phyloP scores from a whole-genome alignment of 2,888 invertebrate species.

The Nycteola revayana region DNA sequence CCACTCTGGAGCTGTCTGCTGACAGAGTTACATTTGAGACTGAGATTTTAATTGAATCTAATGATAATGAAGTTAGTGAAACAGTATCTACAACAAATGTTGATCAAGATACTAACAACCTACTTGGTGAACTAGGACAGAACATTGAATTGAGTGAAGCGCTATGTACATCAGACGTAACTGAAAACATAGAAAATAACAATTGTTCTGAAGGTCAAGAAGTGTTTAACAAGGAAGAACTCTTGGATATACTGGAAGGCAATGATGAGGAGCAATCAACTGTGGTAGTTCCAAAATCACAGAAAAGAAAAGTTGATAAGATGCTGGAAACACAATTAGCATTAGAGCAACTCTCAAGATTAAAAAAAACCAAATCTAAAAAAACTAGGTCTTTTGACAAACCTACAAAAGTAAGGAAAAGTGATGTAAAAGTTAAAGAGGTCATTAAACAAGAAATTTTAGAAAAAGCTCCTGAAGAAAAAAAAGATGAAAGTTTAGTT shows the following conservation, averaged over 20 bases:
- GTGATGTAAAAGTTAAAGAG: slow-evolving; percentile 23
- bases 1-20: slow-evolving; percentile 28
- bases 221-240: slow-evolving; percentile 73
- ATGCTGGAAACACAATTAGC: slow-evolving; percentile 59
- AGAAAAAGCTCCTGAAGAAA: slow-evolving; percentile 18
- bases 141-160: slow-evolving; percentile 70
- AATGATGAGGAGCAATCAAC: slow-evolving; percentile 50
- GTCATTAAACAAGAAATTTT: slow-evolving; percentile 13
- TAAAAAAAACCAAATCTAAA: slow-evolving; percentile 37
- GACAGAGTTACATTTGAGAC: slow-evolving; percentile 64
- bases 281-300: slow-evolving; percentile 22
- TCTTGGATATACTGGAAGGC: slow-evolving; percentile 71
- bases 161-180: slow-evolving; percentile 56
- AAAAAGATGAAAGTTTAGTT: slow-evolving; percentile 59
- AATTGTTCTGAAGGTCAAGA: slow-evolving; percentile 58
- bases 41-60: slow-evolving; percentile 66
- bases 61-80: slow-evolving; percentile 48
- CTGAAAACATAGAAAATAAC: slow-evolving; percentile 62
- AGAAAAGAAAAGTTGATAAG: slow-evolving; percentile 31
- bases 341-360: slow-evolving; percentile 59
- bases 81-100: slow-evolving; percentile 27
- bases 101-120: slow-evolving; percentile 44
- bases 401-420: slow-evolving; percentile 25
- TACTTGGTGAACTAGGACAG: slow-evolving; percentile 62
- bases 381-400: slow-evolving; percentile 27